Base-by-base conservation (phyloP, 2,888 invertebrate species). In the Lepas anatifera region DNA sequence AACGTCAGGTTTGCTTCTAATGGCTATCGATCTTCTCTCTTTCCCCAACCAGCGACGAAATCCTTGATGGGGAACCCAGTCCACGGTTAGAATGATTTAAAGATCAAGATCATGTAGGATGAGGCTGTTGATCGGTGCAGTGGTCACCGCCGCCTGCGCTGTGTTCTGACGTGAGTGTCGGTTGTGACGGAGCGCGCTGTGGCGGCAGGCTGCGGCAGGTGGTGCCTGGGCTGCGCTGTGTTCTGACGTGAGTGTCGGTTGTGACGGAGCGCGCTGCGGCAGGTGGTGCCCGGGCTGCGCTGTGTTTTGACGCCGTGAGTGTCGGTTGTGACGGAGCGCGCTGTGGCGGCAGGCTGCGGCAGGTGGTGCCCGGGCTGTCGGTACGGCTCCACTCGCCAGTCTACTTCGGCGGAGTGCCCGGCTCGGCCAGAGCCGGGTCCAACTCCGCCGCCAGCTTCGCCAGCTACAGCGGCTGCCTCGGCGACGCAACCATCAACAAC, bases 401-500 rank as follows among this genome's bases (percentile, higher is more conserved):
- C 10, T 95, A 87, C 81, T 87, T 97, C 73, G 97, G 95, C n/a
- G 94, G 94, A 1, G 80, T 92, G 2, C 90, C 92, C 3, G 81
- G 71, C 2, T 67, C 69, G 7, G 66, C 1, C 81, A 83, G 68
- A 35, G 48, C 72, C 1, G 74, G 77, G 8, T 75, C 77, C 3
- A 76, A 75, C n/a, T 75, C 78, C 18, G 73, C 73, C 16, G 69
- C 71, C 35, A 70, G 70, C 10, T 74, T 73, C 46, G 81, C 82
- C 7, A 85, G 89, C 6, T 93, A 95, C 78, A 82, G 85, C 37
- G 98, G 98, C 1, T 98, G 98, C 80, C 87, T 99, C 63, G 93
- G 92, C 0, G 97, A 98, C 79, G 89, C 92, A 1, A 93, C 92
- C 0, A 81, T 96, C 69, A 95, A 96, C 78, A 90, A 90, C 2